Percentiles rank a stretch among this genome's conserved stretches.
These are phyloP conservation scores for Drosophila oshimai DNA, from an alignment of 1,140 invertebrate species.

Conservation along the genomic window DNA sequence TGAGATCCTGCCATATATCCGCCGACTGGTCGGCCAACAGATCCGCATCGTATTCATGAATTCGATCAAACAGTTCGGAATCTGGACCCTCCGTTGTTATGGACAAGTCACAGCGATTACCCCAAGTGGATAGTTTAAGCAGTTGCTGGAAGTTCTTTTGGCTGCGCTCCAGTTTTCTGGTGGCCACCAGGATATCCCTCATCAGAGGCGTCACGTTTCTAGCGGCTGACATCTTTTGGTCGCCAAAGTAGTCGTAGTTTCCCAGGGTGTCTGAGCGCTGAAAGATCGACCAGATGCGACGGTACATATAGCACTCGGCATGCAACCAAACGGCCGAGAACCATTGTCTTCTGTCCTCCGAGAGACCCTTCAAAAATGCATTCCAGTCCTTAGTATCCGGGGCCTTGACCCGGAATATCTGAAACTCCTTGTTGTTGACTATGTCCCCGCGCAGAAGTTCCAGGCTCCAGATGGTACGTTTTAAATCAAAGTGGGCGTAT, in stretches of 20 bases:
- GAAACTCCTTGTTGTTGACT: constrained; percentile 88
- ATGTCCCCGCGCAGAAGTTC: constrained; percentile 86
- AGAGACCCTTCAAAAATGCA: constrained; percentile 70
- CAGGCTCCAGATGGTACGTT: constrained; percentile 47
- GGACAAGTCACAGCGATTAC: constrained; percentile 93
- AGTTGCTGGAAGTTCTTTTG: constrained; percentile 84
- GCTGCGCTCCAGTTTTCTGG: not conserved
- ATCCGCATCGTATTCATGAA: not conserved
- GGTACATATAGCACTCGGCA: constrained; percentile 96
- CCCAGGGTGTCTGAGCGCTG: constrained; percentile 86
- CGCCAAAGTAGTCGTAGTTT: constrained; percentile 90
- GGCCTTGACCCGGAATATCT: constrained; percentile 82
- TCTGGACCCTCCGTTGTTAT: constrained; percentile 86
- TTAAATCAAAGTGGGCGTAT: constrained; percentile 46
- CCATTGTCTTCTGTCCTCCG: constrained; percentile 86
- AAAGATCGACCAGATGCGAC: constrained; percentile 91
- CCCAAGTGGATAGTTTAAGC: constrained; percentile 87
- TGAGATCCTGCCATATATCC: constrained; percentile 34
- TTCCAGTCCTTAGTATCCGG: constrained; percentile 83
- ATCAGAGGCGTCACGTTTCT: constrained; percentile 84
- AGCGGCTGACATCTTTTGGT: constrained; percentile 88
- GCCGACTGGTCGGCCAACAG: constrained; percentile 46
- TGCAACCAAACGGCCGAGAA: constrained; percentile 93
- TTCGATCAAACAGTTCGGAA: not conserved
- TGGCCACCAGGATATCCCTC: constrained; percentile 82